A percentile compares a stretch with the other conserved stretches of the same genome.
Conservation (phyloP, 1,140 invertebrate species). For the Bombus haemorrhoidalis region DNA sequence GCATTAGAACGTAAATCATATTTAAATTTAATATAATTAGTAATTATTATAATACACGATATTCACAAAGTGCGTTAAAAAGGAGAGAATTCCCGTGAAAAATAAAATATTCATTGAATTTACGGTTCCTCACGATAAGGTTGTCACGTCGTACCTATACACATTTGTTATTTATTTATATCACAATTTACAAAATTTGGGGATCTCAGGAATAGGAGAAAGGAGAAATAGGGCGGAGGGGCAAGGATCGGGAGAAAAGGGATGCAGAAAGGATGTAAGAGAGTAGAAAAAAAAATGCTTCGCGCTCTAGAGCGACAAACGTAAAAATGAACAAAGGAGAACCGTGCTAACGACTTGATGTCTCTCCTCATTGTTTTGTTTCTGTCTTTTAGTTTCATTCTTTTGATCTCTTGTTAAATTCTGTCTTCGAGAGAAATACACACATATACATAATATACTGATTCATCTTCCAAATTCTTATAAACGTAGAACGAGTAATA, state of each 20-base stretch:
- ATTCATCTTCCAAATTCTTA: constrained; percentile 23
- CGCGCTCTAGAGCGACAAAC: constrained; percentile 4
- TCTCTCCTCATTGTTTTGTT: constrained; percentile 54
- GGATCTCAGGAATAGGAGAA: constrained; percentile 45
- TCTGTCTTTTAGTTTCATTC: constrained; percentile 40
- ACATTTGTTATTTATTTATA: constrained; percentile 82
- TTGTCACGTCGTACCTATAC: constrained; percentile 78
- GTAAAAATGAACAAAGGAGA: constrained; percentile 55
- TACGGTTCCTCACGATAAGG: constrained; percentile 70
- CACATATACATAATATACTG: constrained; percentile 17
- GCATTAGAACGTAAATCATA: constrained; percentile 79
- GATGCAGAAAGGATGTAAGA: constrained; percentile 16
- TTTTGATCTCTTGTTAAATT: constrained; percentile 36
- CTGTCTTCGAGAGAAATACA: constrained; percentile 19
- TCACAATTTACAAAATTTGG: constrained; percentile 83
- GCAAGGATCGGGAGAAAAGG: not conserved
- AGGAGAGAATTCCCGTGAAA: constrained; percentile 72
- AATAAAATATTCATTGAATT: constrained; percentile 76
- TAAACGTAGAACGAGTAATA: constrained; percentile 43
- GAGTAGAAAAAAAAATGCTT: not conserved
- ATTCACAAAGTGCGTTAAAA: constrained; percentile 82
- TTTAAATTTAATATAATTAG: constrained; percentile 82
- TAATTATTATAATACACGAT: constrained; percentile 83
- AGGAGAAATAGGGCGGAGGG: not conserved
- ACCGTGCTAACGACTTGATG: constrained; percentile 39